Percentiles rank a stretch among this genome's conserved stretches.
Evolutionary conservation across 2,113 vertebrate genomes (phyloP).

Genomic region (Dasyprocta punctata): DNA sequence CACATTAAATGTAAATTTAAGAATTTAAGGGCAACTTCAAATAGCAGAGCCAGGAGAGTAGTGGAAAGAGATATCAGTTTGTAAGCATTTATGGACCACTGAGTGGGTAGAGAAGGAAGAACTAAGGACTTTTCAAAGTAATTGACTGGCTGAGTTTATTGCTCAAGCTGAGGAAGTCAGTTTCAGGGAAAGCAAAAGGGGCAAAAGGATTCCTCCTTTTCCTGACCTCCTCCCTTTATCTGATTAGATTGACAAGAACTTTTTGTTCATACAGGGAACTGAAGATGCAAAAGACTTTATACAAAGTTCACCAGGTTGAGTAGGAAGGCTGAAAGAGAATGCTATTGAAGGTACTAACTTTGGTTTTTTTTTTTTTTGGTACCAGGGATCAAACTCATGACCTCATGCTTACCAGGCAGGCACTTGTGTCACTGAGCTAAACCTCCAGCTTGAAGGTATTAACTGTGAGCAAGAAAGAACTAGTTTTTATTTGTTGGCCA

Average conservation of each 20-base stretch:
- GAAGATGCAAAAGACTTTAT: background rate
- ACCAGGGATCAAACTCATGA: too few species aligned
- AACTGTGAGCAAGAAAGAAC: background rate
- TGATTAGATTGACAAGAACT: background rate
- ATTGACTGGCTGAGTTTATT: background rate
- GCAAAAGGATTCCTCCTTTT: background rate
- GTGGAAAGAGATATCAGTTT: background rate
- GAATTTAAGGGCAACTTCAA: background rate
- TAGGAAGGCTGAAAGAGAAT: background rate
- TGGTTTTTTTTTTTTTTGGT: too few species aligned
- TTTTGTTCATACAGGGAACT: background rate
- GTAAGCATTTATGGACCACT: background rate
- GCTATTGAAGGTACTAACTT: background rate
- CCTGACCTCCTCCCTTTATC: background rate
- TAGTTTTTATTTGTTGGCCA: background rate
- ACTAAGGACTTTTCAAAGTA: background rate
- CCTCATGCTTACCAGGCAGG: too few species aligned
- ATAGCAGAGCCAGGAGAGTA: background rate
- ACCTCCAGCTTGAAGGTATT: background rate
- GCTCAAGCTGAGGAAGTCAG: background rate
- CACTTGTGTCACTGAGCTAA: too few species aligned
- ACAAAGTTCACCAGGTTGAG: background rate
- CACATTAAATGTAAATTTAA: constrained; percentile 29
- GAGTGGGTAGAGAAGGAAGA: background rate
- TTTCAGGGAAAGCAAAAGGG: background rate